Evolutionary conservation across 1,140 invertebrate genomes (phyloP).

Genomic region (Catajapyx aquilonaris): DNA sequence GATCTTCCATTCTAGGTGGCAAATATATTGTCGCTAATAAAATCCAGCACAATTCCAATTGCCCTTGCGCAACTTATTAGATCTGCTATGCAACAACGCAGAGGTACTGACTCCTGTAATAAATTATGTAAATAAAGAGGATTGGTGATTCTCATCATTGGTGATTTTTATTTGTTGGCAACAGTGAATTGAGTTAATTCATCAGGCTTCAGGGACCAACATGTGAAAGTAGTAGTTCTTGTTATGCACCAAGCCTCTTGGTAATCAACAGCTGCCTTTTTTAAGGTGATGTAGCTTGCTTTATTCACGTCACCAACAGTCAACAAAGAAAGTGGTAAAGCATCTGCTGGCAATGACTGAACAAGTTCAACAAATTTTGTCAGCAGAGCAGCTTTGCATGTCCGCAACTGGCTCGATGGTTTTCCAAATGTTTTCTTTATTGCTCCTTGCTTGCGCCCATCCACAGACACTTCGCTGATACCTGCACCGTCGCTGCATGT

Average conservation of each 20-base stretch:
- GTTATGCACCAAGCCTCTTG: not conserved
- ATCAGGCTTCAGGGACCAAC: not conserved
- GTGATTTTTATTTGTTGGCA: too few species aligned
- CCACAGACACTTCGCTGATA: conserved; percentile 55
- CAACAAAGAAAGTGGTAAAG: too few species aligned
- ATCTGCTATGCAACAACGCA: too few species aligned
- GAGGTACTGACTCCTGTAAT: too few species aligned
- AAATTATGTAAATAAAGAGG: too few species aligned
- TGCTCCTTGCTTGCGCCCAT: conserved; percentile 56
- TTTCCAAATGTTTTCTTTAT: conserved; percentile 44
- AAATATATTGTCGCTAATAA: too few species aligned
- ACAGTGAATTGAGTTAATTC: not conserved
- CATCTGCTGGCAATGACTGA: too few species aligned
- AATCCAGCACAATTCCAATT: too few species aligned
- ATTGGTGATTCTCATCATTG: too few species aligned
- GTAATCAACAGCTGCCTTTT: not conserved
- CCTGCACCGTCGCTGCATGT: too few species aligned
- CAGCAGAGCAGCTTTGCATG: conserved; percentile 41
- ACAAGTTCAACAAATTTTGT: conserved; percentile 28
- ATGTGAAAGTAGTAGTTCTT: not conserved
- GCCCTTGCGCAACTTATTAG: too few species aligned
- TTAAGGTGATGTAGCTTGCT: not conserved
- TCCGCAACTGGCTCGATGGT: conserved; percentile 26
- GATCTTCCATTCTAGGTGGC: too few species aligned
- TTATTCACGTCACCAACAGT: not conserved